These are phyloP conservation scores for Sciurus carolinensis DNA, from an alignment of 2,797 vertebrate species.

Conservation along the genomic window DNA sequence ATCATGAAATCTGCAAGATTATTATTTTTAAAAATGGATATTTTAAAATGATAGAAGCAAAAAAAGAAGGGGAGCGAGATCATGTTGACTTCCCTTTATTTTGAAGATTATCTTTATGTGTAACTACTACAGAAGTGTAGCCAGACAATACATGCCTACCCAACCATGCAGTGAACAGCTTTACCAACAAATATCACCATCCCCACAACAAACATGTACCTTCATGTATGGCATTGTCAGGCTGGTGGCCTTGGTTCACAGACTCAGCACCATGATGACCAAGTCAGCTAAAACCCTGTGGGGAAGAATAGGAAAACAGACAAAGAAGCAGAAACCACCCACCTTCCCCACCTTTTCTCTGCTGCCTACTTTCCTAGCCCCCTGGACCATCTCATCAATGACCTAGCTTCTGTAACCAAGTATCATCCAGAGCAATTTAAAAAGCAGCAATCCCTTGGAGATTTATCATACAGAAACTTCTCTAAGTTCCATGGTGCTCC, in stretches of 20 bases:
- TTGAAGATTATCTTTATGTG: background rate
- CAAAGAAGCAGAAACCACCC: background rate
- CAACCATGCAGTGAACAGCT: too few species aligned
- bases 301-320: background rate
- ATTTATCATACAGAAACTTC: conserved; percentile 5
- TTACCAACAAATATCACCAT: background rate
- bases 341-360: background rate
- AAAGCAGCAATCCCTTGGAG: background rate
- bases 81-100: background rate
- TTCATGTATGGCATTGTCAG: background rate
- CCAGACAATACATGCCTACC: background rate
- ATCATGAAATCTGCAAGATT: background rate
- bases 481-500: background rate
- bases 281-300: background rate
- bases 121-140: background rate
- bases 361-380: background rate
- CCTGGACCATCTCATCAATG: background rate
- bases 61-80: conserved; percentile 23
- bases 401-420: background rate
- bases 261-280: background rate
- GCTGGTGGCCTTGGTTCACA: background rate
- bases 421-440: background rate
- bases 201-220: too few species aligned
- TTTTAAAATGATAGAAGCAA: background rate
- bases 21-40: background rate